Conservation (phyloP, 1,140 invertebrate genomes). For the Reticulitermes speratus region DNA sequence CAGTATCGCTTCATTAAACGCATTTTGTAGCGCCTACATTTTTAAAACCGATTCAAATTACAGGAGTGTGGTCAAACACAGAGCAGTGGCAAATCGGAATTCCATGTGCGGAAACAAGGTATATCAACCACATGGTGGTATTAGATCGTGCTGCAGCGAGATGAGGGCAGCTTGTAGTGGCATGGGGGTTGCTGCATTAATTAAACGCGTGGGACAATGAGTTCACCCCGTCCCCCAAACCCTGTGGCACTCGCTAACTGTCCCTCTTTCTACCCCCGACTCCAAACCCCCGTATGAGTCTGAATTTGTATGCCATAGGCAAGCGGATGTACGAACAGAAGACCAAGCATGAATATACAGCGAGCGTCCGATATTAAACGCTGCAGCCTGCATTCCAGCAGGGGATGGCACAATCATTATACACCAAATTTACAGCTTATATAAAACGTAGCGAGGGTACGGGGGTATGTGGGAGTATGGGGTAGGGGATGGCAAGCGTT, state of each 20-base stretch:
- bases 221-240: not conserved
- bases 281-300: not conserved
- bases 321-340: not conserved
- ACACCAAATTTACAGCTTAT: slow-evolving; percentile 34
- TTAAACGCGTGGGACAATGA: slow-evolving; percentile 33
- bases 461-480: not conserved
- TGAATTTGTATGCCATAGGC: slow-evolving; percentile 22
- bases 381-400: slow-evolving; percentile 26
- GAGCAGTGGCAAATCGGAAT: slow-evolving; percentile 5
- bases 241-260: slow-evolving; percentile 24
- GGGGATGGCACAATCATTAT: slow-evolving; percentile 31
- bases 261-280: not conserved
- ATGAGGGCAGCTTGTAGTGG: not conserved
- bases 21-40: not conserved
- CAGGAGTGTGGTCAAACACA: not conserved
- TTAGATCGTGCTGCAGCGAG: not conserved
- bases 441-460: slow-evolving; percentile 20
- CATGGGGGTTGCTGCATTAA: slow-evolving; percentile 30
- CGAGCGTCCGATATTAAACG: slow-evolving; percentile 22
- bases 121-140: not conserved
- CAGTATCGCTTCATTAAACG: not conserved
- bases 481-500: slow-evolving; percentile 21
- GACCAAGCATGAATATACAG: not conserved
- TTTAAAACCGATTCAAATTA: slow-evolving; percentile 10
- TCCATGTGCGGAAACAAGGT: slow-evolving; percentile 17